Conservation (phyloP, 2,888 invertebrate genomes). For the Lasioglossum malachurum region DNA sequence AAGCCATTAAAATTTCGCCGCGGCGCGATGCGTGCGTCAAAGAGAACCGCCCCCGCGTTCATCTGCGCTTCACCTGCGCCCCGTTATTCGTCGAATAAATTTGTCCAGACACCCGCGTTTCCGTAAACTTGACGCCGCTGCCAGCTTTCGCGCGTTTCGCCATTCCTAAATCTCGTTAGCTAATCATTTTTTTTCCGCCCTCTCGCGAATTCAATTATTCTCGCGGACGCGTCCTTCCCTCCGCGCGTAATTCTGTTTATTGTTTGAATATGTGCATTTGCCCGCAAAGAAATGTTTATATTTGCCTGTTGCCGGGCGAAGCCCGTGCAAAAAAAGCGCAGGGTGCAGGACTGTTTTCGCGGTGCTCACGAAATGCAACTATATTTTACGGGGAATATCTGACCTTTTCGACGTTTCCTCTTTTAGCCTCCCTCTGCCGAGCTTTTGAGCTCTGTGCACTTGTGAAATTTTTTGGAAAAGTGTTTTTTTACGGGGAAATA, state of each 20-base stretch:
- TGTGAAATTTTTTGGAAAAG: background rate
- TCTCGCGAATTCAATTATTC: background rate
- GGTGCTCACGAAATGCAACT: background rate
- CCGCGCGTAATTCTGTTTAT: background rate
- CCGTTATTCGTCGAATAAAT: constrained; percentile 1
- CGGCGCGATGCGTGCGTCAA: background rate
- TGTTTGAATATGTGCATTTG: background rate
- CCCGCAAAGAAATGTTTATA: constrained; percentile 9
- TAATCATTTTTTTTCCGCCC: background rate
- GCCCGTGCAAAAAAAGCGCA: background rate
- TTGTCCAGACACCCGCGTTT: constrained; percentile 10
- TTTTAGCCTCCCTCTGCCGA: background rate
- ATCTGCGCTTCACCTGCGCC: background rate
- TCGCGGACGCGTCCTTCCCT: background rate
- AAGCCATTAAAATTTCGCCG: constrained; percentile 21
- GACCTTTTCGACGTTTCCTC: background rate
- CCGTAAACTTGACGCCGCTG: constrained; percentile 11
- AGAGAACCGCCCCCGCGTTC: background rate
- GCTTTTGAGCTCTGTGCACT: background rate
- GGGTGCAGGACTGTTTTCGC: background rate
- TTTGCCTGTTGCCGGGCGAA: background rate
- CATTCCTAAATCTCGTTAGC: background rate
- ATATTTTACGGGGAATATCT: background rate
- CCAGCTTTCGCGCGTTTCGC: background rate
- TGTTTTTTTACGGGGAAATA: background rate